Percentiles rank a stretch among this genome's conserved stretches.
Conservation (phyloP, 2,888 invertebrate genomes). For the Amorpha juglandis region DNA sequence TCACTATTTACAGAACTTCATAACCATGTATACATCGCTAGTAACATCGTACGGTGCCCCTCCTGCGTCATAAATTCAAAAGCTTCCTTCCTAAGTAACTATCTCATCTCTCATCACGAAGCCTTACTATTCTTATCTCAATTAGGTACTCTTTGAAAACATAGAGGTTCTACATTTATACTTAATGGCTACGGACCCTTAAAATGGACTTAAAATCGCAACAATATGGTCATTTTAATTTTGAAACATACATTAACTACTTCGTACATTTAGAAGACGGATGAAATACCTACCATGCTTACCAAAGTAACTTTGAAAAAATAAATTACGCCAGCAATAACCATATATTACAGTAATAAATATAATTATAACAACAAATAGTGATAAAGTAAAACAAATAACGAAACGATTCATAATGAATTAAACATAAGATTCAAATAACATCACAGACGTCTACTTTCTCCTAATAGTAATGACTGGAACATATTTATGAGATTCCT, state of each 20-base stretch:
- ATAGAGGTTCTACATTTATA: slow-evolving; percentile 15
- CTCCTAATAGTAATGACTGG: slow-evolving; percentile 65
- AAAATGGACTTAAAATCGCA: slow-evolving; percentile 10
- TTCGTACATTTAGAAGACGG: slow-evolving; percentile 20
- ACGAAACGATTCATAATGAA: slow-evolving; percentile 30
- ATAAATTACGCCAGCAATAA: slow-evolving; percentile 22
- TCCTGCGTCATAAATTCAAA: neutral
- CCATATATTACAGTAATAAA: slow-evolving; percentile 26
- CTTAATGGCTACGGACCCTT: slow-evolving; percentile 22
- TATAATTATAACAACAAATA: slow-evolving; percentile 26
- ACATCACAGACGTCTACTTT: slow-evolving; percentile 79
- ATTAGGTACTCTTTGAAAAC: neutral
- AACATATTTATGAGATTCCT: slow-evolving; percentile 64
- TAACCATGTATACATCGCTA: too few relatives aligned
- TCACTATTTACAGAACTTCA: too few relatives aligned
- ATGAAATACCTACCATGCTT: slow-evolving; percentile 25
- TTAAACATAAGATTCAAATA: slow-evolving; percentile 59
- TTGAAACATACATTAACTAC: slow-evolving; percentile 20
- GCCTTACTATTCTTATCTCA: neutral
- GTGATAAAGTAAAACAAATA: slow-evolving; percentile 27
- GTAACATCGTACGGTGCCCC: too few relatives aligned
- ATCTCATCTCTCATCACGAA: neutral
- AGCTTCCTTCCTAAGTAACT: neutral
- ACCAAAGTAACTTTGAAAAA: slow-evolving; percentile 19
- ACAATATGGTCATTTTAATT: slow-evolving; percentile 23